phyloP scores from a whole-genome alignment of 1,140 invertebrate species.

The Bombus vancouverensis region DNA sequence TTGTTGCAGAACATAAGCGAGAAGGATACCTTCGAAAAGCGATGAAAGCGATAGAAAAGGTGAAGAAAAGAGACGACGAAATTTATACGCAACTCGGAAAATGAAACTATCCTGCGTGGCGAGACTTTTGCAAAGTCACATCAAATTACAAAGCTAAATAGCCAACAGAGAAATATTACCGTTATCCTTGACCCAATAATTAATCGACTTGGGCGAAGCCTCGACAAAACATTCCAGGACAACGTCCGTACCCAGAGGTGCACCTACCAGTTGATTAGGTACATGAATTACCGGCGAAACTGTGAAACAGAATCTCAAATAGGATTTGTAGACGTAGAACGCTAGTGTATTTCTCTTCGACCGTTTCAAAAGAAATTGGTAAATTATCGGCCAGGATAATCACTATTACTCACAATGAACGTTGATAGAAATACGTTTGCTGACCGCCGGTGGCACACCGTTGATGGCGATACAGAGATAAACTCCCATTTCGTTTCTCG shows the following conservation, averaged over 20 bases:
- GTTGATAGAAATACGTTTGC: constrained; percentile 91
- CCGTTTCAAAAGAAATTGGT: constrained; percentile 22
- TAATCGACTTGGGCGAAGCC: constrained; percentile 93
- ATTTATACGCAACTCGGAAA: neutral
- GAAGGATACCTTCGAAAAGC: neutral
- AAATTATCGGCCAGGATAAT: constrained; percentile 26
- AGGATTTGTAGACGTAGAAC: constrained; percentile 20
- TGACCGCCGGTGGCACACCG: constrained; percentile 90
- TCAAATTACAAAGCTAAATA: neutral
- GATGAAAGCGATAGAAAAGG: neutral
- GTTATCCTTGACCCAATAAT: constrained; percentile 92
- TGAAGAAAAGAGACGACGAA: neutral
- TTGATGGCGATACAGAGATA: constrained; percentile 94
- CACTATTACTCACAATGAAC: constrained; percentile 91
- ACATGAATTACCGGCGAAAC: constrained; percentile 94
- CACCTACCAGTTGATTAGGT: constrained; percentile 93
- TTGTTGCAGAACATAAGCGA: neutral
- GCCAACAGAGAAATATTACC: constrained; percentile 83
- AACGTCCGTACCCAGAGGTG: constrained; percentile 93
- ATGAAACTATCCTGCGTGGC: neutral
- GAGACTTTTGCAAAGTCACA: neutral
- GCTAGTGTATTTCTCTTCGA: neutral
- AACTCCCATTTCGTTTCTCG: constrained; percentile 93
- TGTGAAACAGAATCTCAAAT: constrained; percentile 80
- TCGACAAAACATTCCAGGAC: constrained; percentile 94